These are phyloP conservation scores for Thereva unica DNA, from an alignment of 2,888 invertebrate genomes.

Conservation along the genomic window DNA sequence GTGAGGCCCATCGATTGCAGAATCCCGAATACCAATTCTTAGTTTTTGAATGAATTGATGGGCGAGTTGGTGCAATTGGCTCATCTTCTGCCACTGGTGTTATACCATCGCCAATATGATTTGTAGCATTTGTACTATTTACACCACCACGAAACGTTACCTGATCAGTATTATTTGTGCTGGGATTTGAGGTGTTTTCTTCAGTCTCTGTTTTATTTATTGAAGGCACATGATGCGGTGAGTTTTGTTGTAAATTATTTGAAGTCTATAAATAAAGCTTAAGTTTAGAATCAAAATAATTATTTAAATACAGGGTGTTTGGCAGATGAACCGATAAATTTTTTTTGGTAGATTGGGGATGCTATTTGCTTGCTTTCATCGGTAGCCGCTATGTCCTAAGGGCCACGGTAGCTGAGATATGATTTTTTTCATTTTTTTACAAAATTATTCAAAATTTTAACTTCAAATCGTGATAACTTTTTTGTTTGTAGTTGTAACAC, in stretches of 20 bases:
- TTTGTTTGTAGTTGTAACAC: too few relatives aligned
- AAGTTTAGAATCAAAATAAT: not conserved
- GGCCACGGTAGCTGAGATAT: too few relatives aligned
- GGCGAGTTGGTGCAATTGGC: constrained; percentile 63
- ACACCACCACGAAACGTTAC: constrained; percentile 47
- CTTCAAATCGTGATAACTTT: too few relatives aligned
- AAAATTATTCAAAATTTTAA: too few relatives aligned
- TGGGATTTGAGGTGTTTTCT: constrained; percentile 37
- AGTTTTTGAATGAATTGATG: constrained; percentile 83
- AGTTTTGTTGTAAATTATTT: constrained; percentile 49
- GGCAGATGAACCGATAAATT: too few relatives aligned
- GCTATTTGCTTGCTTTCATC: too few relatives aligned
- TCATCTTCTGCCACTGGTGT: constrained; percentile 52
- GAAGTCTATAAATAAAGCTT: constrained; percentile 47
- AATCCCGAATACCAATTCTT: constrained; percentile 94
- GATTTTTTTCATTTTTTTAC: too few relatives aligned
- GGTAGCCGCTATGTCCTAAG: too few relatives aligned
- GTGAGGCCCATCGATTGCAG: constrained; percentile 93
- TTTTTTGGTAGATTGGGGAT: too few relatives aligned
- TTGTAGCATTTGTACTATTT: constrained; percentile 48
- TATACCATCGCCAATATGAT: constrained; percentile 43
- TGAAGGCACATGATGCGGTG: constrained; percentile 55
- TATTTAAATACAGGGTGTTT: too few relatives aligned
- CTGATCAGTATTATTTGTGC: constrained; percentile 41
- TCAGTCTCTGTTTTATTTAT: constrained; percentile 40